Conservation (phyloP, 2,888 invertebrate genomes). For the Iselma pallidipennis region DNA sequence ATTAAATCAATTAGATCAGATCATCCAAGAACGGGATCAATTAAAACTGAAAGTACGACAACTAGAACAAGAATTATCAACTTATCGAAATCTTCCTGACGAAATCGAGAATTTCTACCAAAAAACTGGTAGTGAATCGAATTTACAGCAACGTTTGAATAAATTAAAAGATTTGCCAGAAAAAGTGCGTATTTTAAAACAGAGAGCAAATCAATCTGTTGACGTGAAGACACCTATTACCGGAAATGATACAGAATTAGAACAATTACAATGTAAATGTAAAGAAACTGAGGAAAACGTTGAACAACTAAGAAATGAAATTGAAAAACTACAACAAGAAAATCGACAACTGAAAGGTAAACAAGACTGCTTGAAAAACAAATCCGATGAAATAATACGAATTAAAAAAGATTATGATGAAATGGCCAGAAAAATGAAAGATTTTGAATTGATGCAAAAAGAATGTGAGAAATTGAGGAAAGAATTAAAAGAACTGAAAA, state of each 20-base stretch:
- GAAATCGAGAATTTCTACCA: not conserved
- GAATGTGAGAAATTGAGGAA: slow-evolving; percentile 43
- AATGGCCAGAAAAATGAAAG: slow-evolving; percentile 3
- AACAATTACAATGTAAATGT: not conserved
- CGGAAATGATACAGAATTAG: not conserved
- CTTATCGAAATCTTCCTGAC: not conserved
- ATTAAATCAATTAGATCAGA: slow-evolving; percentile 34
- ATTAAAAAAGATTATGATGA: slow-evolving; percentile 13
- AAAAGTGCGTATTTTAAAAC: slow-evolving; percentile 25
- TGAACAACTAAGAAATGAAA: slow-evolving; percentile 28
- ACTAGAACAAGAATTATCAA: not conserved
- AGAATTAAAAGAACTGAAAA: slow-evolving; percentile 46
- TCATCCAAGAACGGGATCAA: not conserved
- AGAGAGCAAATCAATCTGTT: not conserved
- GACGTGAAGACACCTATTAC: not conserved
- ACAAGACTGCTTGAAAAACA: not conserved
- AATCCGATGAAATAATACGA: not conserved
- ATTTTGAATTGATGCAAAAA: slow-evolving; percentile 1
- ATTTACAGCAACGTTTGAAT: slow-evolving; percentile 40
- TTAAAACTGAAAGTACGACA: not conserved
- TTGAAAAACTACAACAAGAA: slow-evolving; percentile 6
- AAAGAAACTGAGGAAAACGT: not conserved
- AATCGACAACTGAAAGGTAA: not conserved
- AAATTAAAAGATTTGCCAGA: slow-evolving; percentile 38
- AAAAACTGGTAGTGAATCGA: not conserved